Percentiles rank a stretch among this genome's conserved stretches.
These are phyloP conservation scores for Mesorhabditis spiculigera DNA, from an alignment of 2,888 invertebrate genomes.

Conservation along the genomic window DNA sequence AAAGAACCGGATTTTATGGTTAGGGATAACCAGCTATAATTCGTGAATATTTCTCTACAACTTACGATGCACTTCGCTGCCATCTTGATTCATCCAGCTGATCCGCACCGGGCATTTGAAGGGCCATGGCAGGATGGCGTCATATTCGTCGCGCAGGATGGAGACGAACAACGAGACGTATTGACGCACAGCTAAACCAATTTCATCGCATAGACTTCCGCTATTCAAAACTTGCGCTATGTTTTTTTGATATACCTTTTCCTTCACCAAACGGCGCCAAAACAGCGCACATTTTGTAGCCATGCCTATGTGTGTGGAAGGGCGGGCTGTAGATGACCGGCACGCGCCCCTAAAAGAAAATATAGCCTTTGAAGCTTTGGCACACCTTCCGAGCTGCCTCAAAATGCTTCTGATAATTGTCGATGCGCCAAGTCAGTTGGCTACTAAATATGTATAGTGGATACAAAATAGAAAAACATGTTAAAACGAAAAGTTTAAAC, in stretches of 20 bases:
- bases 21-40: too few species aligned
- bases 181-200: not conserved
- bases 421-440: not conserved
- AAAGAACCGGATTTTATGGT: too few species aligned
- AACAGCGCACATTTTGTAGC: not conserved
- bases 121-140: not conserved
- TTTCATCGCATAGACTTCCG: too few species aligned
- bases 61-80: too few species aligned
- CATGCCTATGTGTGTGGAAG: not conserved
- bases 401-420: slow-evolving; percentile 3
- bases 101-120: not conserved
- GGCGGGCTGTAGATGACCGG: slow-evolving; percentile 3
- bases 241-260: not conserved
- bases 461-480: too few species aligned
- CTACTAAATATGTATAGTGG: not conserved
- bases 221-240: not conserved
- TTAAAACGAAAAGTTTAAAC: too few species aligned
- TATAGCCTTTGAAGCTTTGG: not conserved
- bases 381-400: not conserved
- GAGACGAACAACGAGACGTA: slow-evolving; percentile 3
- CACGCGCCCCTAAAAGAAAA: not conserved
- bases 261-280: not conserved
- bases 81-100: not conserved
- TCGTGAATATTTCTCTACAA: too few species aligned
- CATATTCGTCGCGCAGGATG: not conserved